Evolutionary conservation across 2,113 vertebrate genomes (phyloP), one percentile per base, ranked within the genome.

Genomic region (Spea bombifrons): DNA sequence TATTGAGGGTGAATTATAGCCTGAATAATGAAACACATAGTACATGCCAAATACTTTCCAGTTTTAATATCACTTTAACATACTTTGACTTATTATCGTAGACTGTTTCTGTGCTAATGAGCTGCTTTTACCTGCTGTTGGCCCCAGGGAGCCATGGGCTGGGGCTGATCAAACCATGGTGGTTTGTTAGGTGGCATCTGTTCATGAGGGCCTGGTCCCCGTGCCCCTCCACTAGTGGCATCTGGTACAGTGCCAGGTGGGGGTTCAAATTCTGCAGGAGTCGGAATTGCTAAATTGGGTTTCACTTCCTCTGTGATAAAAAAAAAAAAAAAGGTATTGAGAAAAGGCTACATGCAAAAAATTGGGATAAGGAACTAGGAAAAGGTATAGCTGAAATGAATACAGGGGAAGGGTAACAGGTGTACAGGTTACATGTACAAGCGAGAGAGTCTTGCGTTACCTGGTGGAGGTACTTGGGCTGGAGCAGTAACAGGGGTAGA

Each of bases 101-200:
- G 30, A 30, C 30, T 30, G 30, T 55, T 8, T 30, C 30, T 30
- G 30, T 30, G 30, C 30, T 30, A 30, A 30, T 30, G 30, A 30
- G 30, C 30, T 66, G 13, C 16, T 3, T 53, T n/a, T 86, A 93
- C 92, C 89, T 96, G 97, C 16, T 94, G 92, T 7, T 93, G 92
- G 59, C 91, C 91, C 97, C 96, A 98, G 0, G 94, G 90, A 0
- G 94, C 92, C 44, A 98, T 92, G 0, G 92, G 92, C 75, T 96
- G 95, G 61, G 96, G 96, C 2, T 96, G 93, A 8, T 99, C 96
- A 71, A 95, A 99, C 97, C 97, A 99, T 0, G 90, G 92, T 0
- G 95, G 92, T 84, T 99, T 99, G 83, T 88, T 92, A 4, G 95
- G 86, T 0, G 94, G 90, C 6, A 96, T 91, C 82, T 92, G 89